Percentiles rank a stretch among this genome's conserved stretches.
Conservation (phyloP, 2,113 vertebrate genomes). For the Cyprinodon brontotheroides region DNA sequence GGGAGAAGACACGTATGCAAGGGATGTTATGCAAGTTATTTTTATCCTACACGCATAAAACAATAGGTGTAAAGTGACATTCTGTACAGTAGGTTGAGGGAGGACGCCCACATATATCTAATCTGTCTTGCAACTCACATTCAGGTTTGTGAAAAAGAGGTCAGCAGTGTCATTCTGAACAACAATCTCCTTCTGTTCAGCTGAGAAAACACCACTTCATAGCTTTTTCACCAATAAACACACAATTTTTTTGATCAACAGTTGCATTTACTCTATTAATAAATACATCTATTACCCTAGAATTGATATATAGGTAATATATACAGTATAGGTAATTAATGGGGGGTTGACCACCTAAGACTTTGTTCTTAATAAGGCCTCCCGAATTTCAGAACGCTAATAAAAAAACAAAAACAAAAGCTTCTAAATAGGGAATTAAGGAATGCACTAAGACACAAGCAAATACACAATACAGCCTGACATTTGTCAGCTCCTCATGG, state of each 20-base stretch:
- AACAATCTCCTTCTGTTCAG: conserved; percentile 36
- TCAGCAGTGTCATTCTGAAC: conserved; percentile 32
- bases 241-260: neutral
- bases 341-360: no score
- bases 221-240: conserved; percentile 41
- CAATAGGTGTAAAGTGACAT: conserved; percentile 17
- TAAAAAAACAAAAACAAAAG: neutral
- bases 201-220: conserved; percentile 42
- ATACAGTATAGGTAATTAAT: no score
- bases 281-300: no score
- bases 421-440: no score
- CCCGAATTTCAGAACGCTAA: neutral
- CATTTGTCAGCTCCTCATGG: conserved; percentile 62
- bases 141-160: conserved; percentile 25
- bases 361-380: neutral
- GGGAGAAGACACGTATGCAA: conserved; percentile 1
- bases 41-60: conserved; percentile 29
- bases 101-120: neutral
- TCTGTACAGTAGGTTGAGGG: conserved; percentile 22
- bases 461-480: conserved; percentile 48
- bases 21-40: conserved; percentile 28
- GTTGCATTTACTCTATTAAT: no score
- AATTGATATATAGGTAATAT: no score
- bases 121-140: conserved; percentile 1
- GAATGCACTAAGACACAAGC: neutral